phyloP scores from a whole-genome alignment of 2,888 invertebrate genomes.

The Eugnorisma glareosa region DNA sequence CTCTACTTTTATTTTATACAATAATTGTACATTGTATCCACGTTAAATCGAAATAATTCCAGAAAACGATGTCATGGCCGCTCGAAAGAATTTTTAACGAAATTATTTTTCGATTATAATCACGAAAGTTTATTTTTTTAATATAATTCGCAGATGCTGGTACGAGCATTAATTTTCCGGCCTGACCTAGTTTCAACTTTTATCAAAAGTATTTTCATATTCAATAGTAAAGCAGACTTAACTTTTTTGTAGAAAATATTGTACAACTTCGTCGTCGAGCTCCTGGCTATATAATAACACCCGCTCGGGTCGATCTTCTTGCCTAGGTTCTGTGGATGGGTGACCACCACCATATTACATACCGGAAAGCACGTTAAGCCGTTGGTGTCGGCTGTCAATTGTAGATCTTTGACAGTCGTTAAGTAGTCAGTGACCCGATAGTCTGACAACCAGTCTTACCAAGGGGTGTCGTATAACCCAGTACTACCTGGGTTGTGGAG shows the following conservation, averaged over 20 bases:
- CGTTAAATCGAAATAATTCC: not conserved
- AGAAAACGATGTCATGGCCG: constrained; percentile 9
- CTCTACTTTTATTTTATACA: not conserved
- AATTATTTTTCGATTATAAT: constrained; percentile 40
- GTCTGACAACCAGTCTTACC: no score
- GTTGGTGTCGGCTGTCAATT: no score
- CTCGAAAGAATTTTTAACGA: constrained; percentile 22
- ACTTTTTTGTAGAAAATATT: not conserved
- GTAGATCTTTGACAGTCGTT: no score
- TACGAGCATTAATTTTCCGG: constrained; percentile 13
- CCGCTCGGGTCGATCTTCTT: no score
- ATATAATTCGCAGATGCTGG: constrained; percentile 32
- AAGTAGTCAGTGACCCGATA: no score
- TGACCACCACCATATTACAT: no score
- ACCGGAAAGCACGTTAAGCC: no score
- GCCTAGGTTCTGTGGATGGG: no score
- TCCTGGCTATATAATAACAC: no score
- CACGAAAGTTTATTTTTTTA: constrained; percentile 51
- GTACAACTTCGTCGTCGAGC: not conserved
- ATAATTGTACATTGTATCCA: not conserved
- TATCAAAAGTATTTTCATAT: constrained; percentile 35
- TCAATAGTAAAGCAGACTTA: not conserved
- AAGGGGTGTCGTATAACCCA: no score
- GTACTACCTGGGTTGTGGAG: no score
- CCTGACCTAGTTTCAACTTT: constrained; percentile 52